A percentile compares a stretch with the other conserved stretches of the same genome.
Evolutionary conservation across 2,113 vertebrate species (phyloP).

Genomic region (Gallinago media): DNA sequence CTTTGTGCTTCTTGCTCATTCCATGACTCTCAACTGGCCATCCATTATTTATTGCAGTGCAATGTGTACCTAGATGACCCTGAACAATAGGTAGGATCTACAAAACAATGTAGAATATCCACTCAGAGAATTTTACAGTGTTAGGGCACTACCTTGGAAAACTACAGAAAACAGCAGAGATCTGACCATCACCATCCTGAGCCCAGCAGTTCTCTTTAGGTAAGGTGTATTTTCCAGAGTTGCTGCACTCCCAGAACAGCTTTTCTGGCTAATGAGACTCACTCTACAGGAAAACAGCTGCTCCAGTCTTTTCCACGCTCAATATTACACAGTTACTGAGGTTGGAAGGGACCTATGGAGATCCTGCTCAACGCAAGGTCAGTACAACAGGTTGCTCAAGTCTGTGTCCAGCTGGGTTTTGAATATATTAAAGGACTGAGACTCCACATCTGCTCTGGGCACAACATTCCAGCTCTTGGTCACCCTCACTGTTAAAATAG

Average conservation of each 20-base stretch:
- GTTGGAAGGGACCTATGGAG: neutral
- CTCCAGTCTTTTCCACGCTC: neutral
- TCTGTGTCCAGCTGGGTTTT: neutral
- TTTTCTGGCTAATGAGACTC: neutral
- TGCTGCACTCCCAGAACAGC: neutral
- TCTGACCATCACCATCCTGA: neutral
- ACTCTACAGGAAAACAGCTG: neutral
- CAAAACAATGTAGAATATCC: neutral
- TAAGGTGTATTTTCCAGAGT: neutral
- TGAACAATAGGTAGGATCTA: neutral
- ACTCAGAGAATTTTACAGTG: neutral
- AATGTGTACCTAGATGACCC: neutral
- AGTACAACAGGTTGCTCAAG: neutral
- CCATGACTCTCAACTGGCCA: neutral
- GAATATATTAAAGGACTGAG: neutral
- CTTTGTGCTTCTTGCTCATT: neutral
- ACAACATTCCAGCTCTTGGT: neutral
- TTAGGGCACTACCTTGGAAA: neutral
- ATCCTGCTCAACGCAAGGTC: neutral
- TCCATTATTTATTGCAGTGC: constrained; percentile 8
- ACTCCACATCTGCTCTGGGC: neutral
- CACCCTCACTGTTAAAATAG: neutral
- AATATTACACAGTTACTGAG: neutral
- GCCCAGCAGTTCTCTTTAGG: neutral
- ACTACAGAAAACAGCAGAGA: neutral